Base-by-base conservation (phyloP, 2,888 invertebrate genomes). In the Pemphredon lugubris region DNA sequence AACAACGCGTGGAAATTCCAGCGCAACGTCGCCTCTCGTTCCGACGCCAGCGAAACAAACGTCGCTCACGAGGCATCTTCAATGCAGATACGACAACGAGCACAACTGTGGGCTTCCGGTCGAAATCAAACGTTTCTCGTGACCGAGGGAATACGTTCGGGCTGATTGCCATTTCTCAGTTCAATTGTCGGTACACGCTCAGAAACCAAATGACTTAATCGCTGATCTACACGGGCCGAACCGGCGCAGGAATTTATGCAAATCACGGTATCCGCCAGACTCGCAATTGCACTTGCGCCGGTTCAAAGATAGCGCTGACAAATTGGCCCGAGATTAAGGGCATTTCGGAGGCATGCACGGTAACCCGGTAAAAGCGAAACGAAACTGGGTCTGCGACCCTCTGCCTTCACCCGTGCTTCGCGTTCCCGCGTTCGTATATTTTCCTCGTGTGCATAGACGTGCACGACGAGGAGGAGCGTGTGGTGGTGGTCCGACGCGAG, bases 341-440 rank as follows among this genome's bases (percentile, higher is more conserved):
- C 78, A 68, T 70, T 78, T 81, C 72, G 76, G 72, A 54, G 74
- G 68, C 72, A 72, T 78, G 80, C 78, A 78, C 72, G 70, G 57
- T 65, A 76, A 66, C 66, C 58, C 68, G 67, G 66, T 63, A 65
- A 66, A 57, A 53, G 65, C 57, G 51, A 67, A 65, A 65, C 61
- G 77, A 82, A 82, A 82, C 83, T 82, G 79, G 82, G 82, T 81
- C 82, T 81, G 66, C 73, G 77, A 82, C 76, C 78, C 65, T 40
- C n/a, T 37, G 13, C 37, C n/a, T 34, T n/a, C 34, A 34, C 34
- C 3, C 26, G 26, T 26, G 7, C 7, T 26, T 5, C 26, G 7
- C 26, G 26, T 7, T 7, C 26, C 4, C 7, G 26, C 7, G 26
- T 26, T 26, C 7, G 26, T 26, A 26, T 7, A 26, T 5, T 7